Evolutionary conservation across 2,113 vertebrate genomes (phyloP).

Genomic region (Pseudolaguvia tuberculata): DNA sequence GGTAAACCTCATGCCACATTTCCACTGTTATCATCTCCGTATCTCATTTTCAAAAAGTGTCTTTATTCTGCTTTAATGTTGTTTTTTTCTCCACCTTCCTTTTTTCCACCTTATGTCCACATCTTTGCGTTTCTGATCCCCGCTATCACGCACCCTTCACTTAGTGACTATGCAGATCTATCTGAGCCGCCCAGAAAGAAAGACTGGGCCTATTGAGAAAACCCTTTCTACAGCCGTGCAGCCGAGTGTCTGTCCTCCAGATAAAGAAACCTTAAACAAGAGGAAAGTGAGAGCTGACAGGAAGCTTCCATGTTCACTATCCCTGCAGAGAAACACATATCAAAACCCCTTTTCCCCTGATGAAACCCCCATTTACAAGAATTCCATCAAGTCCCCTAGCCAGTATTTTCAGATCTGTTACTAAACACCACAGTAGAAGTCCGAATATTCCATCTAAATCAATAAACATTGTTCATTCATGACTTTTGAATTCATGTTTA

Average conservation of each 20-base stretch:
- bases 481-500: background rate
- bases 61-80: background rate
- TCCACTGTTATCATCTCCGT: background rate
- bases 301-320: conserved; percentile 63
- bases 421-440: conserved; percentile 40
- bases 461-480: background rate
- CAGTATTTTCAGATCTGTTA: conserved; percentile 79
- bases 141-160: conserved; percentile 53
- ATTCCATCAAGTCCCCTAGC: conserved; percentile 73
- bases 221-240: conserved; percentile 54
- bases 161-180: conserved; percentile 77
- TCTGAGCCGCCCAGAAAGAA: conserved; percentile 74
- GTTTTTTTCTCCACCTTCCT: background rate
- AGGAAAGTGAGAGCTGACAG: conserved; percentile 41
- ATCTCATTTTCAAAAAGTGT: background rate
- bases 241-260: conserved; percentile 48
- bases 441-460: background rate
- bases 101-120: background rate
- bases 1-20: conserved; percentile 60
- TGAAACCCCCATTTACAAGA: conserved; percentile 70
- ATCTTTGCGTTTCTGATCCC: background rate
- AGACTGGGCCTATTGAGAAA: conserved; percentile 68
- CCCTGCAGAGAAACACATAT: conserved; percentile 68
- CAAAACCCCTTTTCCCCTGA: conserved; percentile 58
- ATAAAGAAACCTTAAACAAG: conserved; percentile 9